A percentile compares a stretch with the other conserved stretches of the same genome.
Evolutionary conservation across 1,140 invertebrate genomes (phyloP).

Genomic region (Kradibia gibbosae): DNA sequence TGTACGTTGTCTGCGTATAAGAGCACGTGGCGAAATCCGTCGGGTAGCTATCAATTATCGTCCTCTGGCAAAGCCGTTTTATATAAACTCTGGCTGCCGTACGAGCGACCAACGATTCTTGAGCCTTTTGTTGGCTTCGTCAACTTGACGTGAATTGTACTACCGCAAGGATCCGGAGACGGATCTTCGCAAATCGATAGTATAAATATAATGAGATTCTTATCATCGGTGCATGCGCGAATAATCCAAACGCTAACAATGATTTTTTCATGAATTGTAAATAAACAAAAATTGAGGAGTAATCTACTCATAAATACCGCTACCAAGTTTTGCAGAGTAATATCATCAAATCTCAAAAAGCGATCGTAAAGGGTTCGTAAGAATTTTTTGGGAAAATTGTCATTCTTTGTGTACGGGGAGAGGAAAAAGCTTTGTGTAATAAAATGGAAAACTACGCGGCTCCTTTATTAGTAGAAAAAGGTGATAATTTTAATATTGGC

Average conservation of each 20-base stretch:
- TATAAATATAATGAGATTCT: background rate
- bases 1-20: background rate
- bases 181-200: background rate
- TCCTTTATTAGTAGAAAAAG: background rate
- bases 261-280: background rate
- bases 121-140: slow-evolving; percentile 18
- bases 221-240: background rate
- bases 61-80: slow-evolving; percentile 42
- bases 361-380: too few relatives aligned
- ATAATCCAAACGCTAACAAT: background rate
- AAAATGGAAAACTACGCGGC: background rate
- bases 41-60: slow-evolving; percentile 55
- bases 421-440: background rate
- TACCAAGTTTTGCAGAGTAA: too few relatives aligned
- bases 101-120: background rate
- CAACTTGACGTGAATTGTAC: background rate
- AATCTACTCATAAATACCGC: too few relatives aligned
- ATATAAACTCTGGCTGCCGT: background rate
- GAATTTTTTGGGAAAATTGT: too few relatives aligned
- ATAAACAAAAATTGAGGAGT: too few relatives aligned
- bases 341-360: too few relatives aligned
- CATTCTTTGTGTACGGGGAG: too few relatives aligned
- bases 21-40: slow-evolving; percentile 55
- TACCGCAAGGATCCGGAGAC: background rate
- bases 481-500: too few relatives aligned